These are phyloP conservation scores for Dolichotis patagonum DNA, from an alignment of 2,113 vertebrate genomes.

Conservation along the genomic window DNA sequence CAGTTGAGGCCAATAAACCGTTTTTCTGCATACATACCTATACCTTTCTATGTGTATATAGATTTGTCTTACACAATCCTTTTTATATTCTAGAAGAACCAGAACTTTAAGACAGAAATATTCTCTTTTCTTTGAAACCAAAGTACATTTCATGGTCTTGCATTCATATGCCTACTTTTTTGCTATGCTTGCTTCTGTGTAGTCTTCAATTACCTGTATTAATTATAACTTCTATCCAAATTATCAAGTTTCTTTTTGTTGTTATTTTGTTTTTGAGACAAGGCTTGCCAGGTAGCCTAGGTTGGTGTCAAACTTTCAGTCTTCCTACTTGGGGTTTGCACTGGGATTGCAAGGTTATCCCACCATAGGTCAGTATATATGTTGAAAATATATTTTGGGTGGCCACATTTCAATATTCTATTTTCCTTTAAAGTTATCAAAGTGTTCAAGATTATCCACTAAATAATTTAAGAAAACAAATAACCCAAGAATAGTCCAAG, in stretches of 20 bases:
- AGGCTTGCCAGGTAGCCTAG: background rate
- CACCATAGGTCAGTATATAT: background rate
- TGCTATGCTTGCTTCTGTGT: background rate
- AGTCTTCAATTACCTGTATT: background rate
- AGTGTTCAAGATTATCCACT: background rate
- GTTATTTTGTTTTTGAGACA: background rate
- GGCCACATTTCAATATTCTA: slow-evolving; percentile 12
- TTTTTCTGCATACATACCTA: background rate
- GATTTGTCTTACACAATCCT: background rate
- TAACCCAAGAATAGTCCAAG: background rate
- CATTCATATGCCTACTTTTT: background rate
- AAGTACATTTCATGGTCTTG: background rate
- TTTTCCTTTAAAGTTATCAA: slow-evolving; percentile 19
- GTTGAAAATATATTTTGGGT: background rate
- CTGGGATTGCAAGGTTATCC: background rate
- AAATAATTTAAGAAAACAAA: slow-evolving; percentile 39
- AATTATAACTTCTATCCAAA: slow-evolving; percentile 19
- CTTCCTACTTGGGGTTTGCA: background rate
- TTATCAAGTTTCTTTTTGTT: background rate
- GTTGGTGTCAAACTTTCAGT: background rate
- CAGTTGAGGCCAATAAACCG: background rate
- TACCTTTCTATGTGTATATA: slow-evolving; percentile 3
- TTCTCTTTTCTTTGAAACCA: slow-evolving; percentile 33
- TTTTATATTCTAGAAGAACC: background rate
- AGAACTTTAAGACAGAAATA: background rate